Conservation (phyloP, 2,113 vertebrate genomes). For the Hypanus sabinus region DNA sequence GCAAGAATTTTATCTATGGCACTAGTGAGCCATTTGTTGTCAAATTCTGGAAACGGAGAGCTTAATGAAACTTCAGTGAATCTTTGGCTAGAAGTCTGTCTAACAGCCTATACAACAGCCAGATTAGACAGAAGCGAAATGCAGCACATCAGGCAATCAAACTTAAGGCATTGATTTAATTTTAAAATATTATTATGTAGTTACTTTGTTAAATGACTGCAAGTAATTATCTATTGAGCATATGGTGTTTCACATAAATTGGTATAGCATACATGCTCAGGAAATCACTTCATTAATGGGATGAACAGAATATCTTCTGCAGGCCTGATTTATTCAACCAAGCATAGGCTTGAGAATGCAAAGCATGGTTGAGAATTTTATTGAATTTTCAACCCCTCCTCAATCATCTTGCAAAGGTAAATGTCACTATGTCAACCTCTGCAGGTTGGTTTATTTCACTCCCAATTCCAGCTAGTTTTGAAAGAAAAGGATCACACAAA, state of each 20-base stretch:
- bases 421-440: not conserved
- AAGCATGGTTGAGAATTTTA: not conserved
- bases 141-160: not conserved
- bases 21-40: not conserved
- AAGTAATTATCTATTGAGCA: not conserved
- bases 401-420: not conserved
- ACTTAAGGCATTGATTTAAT: not conserved
- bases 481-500: not conserved
- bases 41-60: not conserved
- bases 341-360: not conserved
- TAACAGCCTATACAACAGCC: not conserved
- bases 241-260: not conserved
- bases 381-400: not conserved
- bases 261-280: not conserved
- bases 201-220: not conserved
- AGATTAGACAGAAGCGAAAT: not conserved
- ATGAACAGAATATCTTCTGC: not conserved
- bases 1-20: not conserved
- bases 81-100: not conserved
- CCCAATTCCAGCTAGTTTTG: not conserved
- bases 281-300: not conserved
- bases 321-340: not conserved
- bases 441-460: not conserved
- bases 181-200: not conserved
- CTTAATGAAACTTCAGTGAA: constrained; percentile 1